phyloP scores from a whole-genome alignment of 2,888 invertebrate species.

The Resseliella maxima region DNA sequence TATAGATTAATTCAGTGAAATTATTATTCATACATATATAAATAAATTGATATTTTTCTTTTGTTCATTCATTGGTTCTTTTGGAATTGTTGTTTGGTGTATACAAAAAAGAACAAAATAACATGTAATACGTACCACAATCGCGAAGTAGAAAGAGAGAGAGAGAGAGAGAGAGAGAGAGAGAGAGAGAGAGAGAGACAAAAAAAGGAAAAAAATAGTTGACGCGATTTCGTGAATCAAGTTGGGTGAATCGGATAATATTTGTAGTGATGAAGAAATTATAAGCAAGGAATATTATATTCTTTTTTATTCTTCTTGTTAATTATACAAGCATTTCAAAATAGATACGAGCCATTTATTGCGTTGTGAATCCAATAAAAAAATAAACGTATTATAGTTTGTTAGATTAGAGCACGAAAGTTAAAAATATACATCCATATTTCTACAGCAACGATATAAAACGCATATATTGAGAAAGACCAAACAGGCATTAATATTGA shows the following conservation, averaged over 20 bases:
- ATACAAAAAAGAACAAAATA: neutral
- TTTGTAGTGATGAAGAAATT: neutral
- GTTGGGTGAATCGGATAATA: neutral
- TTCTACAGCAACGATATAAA: slow-evolving; percentile 26
- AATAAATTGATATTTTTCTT: neutral
- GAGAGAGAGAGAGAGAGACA: too few relatives aligned
- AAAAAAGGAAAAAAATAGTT: too few relatives aligned
- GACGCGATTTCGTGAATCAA: too few relatives aligned
- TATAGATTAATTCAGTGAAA: slow-evolving; percentile 6
- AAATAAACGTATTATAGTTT: slow-evolving; percentile 3
- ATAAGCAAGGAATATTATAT: neutral
- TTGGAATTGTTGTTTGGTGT: neutral
- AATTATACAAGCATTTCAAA: slow-evolving; percentile 40
- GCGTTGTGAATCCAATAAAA: neutral
- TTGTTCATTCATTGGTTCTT: neutral
- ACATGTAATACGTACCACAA: too few relatives aligned
- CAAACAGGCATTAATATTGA: neutral
- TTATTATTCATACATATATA: neutral
- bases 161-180: too few relatives aligned
- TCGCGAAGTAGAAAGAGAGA: too few relatives aligned
- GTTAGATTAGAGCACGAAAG: slow-evolving; percentile 43
- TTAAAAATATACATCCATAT: slow-evolving; percentile 53
- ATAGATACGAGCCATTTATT: slow-evolving; percentile 29
- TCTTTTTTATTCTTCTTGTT: neutral
- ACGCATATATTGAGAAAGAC: slow-evolving; percentile 37